Conservation (phyloP, 2,888 invertebrate species). For the Suillia variegata region DNA sequence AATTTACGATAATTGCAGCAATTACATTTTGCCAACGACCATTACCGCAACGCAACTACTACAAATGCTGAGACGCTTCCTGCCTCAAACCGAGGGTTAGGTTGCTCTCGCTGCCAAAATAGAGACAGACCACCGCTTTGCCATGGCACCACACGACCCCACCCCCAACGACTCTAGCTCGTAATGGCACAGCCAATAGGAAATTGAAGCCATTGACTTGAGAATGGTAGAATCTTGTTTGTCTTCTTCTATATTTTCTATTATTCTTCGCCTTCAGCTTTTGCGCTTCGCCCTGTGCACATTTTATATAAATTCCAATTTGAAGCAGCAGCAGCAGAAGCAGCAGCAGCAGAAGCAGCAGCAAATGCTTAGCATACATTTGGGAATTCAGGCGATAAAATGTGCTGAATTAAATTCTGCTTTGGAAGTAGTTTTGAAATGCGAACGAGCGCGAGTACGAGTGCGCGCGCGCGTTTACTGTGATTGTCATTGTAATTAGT, state of each 20-base stretch:
- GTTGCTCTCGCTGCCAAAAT: too few species aligned
- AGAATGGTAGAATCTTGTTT: constrained; percentile 34
- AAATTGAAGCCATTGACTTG: constrained; percentile 49
- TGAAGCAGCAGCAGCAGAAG: too few species aligned
- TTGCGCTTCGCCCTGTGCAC: background rate
- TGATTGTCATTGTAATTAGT: background rate
- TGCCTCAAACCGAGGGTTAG: too few species aligned
- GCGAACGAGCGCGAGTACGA: background rate
- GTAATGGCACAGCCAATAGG: constrained; percentile 16
- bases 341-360: too few species aligned
- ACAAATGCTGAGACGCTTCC: background rate
- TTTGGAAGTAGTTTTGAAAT: background rate
- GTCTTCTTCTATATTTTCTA: constrained; percentile 10
- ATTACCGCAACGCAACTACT: background rate
- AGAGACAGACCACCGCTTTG: too few species aligned
- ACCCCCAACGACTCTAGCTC: too few species aligned
- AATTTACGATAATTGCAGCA: constrained; percentile 50
- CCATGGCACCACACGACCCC: too few species aligned
- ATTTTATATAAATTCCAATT: background rate
- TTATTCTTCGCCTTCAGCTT: background rate
- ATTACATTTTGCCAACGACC: constrained; percentile 42
- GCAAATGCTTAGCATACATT: constrained; percentile 1
- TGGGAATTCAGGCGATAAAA: background rate
- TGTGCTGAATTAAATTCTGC: background rate
- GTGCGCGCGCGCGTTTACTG: background rate